Base-by-base conservation (phyloP, 1,140 invertebrate genomes). In the Venturia canescens region DNA sequence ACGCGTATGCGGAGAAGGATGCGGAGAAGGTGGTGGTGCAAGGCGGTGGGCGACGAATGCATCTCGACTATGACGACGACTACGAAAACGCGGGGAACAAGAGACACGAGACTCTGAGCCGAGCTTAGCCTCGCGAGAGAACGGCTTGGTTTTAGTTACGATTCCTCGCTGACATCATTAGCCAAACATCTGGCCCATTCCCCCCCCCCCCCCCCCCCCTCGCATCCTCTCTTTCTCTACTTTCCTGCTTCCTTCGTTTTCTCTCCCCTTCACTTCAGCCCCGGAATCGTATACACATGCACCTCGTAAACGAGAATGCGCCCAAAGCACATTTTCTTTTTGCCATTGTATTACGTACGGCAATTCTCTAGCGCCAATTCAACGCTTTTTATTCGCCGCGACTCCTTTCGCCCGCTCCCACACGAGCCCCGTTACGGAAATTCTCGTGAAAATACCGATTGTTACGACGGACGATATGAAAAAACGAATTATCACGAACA, bases 141-240 rank as follows among this genome's bases (percentile, higher is more conserved):
- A 83, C 82, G 83, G 83, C 83, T 88, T 83, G 88, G 87, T 87
- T 89, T 90, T 90, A 88, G 89, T 90, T 90, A 90, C 90, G 89
- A 90, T 90, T 90, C 85, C 74, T 76, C 87, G 89, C 89, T 90
- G 89, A 90, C 90, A 90, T 91, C 90, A 90, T 91, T 91, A 91
- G 89, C 89, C 90, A 89, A 90, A 91, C 90, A 91, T 91, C 90
- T 91, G 90, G 89, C 84, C 87, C 87, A 89, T 87, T 89, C 88
- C 84, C 85, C 86, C 82, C 84, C 71, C 63, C 79, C 72, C 31
- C 23, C 29, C 76, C 29, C 31, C 81, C 31, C 69, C 48, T 18
- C 70, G 7, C 18, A 50, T 78, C n/a, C 50, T 53, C 31, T 34
- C 31, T 34, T 34, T 7, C 31, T 34, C 7, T n/a, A 2, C n/a